Conservation (phyloP, 2,888 invertebrate species). For the Congeria kusceri region DNA sequence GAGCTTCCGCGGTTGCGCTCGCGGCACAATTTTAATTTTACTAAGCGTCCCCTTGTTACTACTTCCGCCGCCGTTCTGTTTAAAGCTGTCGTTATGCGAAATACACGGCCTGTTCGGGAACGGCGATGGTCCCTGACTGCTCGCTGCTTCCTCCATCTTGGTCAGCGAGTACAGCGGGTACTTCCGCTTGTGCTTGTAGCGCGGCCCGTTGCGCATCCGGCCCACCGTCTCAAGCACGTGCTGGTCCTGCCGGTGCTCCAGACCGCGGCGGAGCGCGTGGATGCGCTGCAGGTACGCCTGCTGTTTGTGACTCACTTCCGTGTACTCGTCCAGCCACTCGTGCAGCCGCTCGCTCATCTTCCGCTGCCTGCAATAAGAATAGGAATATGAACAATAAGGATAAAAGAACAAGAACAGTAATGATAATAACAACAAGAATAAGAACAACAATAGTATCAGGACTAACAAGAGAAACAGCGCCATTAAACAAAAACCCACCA, state of each 20-base stretch:
- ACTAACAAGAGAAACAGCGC: too few species aligned
- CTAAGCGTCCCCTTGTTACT: slow-evolving; percentile 14
- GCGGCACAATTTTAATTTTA: slow-evolving; percentile 58
- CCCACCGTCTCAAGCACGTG: slow-evolving; percentile 61
- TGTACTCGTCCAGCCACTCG: slow-evolving; percentile 74
- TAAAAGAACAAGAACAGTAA: too few species aligned
- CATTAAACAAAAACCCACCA: too few species aligned
- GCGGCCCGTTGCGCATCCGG: slow-evolving; percentile 49
- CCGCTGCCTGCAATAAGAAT: slow-evolving; percentile 56
- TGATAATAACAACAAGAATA: too few species aligned
- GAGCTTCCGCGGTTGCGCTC: slow-evolving; percentile 61
- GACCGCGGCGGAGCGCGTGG: slow-evolving; percentile 64
- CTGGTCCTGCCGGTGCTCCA: slow-evolving; percentile 64
- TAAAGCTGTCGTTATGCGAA: slow-evolving; percentile 46
- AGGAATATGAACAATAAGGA: too few species aligned
- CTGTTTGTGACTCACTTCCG: slow-evolving; percentile 67
- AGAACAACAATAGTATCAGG: too few species aligned
- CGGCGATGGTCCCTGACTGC: slow-evolving; percentile 60
- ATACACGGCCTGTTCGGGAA: slow-evolving; percentile 64
- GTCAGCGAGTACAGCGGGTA: slow-evolving; percentile 61
- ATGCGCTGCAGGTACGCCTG: slow-evolving; percentile 70
- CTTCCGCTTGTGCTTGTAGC: slow-evolving; percentile 38
- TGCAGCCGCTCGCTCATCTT: slow-evolving; percentile 63
- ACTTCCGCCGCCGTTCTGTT: neutral
- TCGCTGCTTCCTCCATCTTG: slow-evolving; percentile 48